Base-by-base conservation (phyloP, 1,140 invertebrate species). In the Drosophila yakuba region DNA sequence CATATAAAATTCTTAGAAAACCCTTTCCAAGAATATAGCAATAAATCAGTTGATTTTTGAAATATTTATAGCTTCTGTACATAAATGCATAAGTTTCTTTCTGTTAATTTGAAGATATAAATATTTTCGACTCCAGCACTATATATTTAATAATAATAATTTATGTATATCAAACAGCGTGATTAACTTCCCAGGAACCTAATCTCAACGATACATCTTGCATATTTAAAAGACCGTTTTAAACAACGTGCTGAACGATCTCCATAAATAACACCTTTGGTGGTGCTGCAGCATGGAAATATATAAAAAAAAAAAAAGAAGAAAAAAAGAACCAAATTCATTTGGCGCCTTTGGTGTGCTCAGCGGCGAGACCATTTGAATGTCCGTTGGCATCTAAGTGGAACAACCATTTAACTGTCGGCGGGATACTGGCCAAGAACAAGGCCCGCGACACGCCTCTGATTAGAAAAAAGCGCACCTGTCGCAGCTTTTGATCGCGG, bases 351-450 rank as follows among this genome's bases (percentile, higher is more conserved):
- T 43, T 62, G 43, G 44, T 48, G 57, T 41, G 43, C 43, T 36
- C 50, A 36, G 36, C 15, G 32, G 50, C 38, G 50, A 47, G 45
- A 50, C 68, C 62, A 80, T 80, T 77, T 67, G 77, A 80, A 74
- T 68, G 81, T 80, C 73, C 57, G 60, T 51, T 62, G 48, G 60
- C 52, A 68, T 67, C 66, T 88, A 88, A 83, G 84, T 88, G 74
- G 83, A 88, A 88, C 83, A 77, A 58, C 76, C 83, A 86, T 88
- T 86, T 86, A 86, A 61, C 79, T 88, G 84, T 88, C 83, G 78
- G 80, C 74, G 78, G 82, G 74, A 86, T 67, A 84, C 43, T 59
- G 62, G 55, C 78, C 51, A 64, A 63, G 58, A 83, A 64, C 61
- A 56, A 59, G 55, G 66, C 56, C 41, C 54, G 50, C 63, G 77